These are phyloP conservation scores for Silurus asotus DNA, from an alignment of 2,113 vertebrate species.

Conservation along the genomic window DNA sequence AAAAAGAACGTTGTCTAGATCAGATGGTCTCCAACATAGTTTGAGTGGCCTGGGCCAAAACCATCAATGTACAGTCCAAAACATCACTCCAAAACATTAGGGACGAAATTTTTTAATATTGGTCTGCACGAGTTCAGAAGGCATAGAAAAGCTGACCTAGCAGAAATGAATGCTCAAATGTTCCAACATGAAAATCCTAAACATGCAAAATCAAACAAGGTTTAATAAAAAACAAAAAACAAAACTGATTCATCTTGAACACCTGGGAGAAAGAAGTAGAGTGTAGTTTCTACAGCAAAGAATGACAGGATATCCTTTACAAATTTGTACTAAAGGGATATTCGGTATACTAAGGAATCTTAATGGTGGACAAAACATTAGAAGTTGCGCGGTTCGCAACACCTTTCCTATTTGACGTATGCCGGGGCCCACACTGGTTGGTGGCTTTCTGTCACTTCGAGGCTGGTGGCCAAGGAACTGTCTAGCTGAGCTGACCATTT, in stretches of 20 bases:
- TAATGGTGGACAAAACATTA: neutral
- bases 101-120: too few species aligned
- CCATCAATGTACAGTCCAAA: neutral
- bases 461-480: too few species aligned
- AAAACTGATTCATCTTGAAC: neutral
- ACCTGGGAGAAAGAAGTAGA: neutral
- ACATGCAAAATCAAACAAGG: neutral
- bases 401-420: too few species aligned
- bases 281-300: neutral
- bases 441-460: too few species aligned
- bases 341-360: neutral
- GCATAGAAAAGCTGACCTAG: neutral
- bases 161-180: neutral
- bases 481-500: too few species aligned
- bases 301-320: neutral
- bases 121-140: neutral
- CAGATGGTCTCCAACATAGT: neutral
- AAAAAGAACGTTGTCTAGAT: neutral
- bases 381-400: neutral
- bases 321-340: neutral
- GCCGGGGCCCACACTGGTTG: too few species aligned
- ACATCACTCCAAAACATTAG: neutral
- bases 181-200: neutral
- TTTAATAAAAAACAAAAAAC: neutral
- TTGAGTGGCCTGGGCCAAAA: neutral